Evolutionary conservation across 2,113 vertebrate genomes (phyloP).

Genomic region (Felis catus): F.catus_Fca126_mat1.0 CM031419.1:168343001-168343500

Average conservation of each 20-base stretch:
- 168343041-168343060: conserved; percentile 42
- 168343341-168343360: conserved; percentile 49
- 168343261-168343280: neutral
- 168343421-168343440: neutral
- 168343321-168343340: conserved; percentile 42
- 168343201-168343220: neutral
- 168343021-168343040: conserved; percentile 44
- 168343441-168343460: neutral
- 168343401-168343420: neutral
- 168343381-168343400: neutral
- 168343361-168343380: conserved; percentile 13
- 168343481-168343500: neutral
- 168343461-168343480: neutral
- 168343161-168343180: neutral
- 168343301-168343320: neutral
- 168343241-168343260: neutral
- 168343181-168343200: neutral
- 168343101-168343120: neutral
- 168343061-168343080: conserved; percentile 55
- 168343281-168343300: conserved; percentile 21
- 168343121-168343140: neutral
- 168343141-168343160: conserved; percentile 23
- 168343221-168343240: neutral
- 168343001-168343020: conserved; percentile 27
- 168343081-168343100: neutral